phyloP scores from a whole-genome alignment of 2,113 vertebrate genomes.

The Marcusenius ussheri region DNA sequence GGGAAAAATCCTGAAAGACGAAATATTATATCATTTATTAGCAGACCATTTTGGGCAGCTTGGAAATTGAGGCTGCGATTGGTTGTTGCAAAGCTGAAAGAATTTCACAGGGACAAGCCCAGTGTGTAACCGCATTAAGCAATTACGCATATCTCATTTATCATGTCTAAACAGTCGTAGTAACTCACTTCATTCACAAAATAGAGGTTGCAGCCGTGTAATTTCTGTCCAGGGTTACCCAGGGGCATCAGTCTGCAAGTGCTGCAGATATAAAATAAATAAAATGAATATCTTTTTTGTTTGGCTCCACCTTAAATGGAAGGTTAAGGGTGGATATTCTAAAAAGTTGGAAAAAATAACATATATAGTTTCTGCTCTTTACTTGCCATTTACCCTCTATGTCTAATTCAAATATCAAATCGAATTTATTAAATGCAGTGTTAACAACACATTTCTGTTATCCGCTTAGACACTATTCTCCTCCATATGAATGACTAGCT shows the following conservation, averaged over 20 bases:
- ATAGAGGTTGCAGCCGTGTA: constrained; percentile 43
- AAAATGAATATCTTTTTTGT: not conserved
- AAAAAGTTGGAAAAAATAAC: not conserved
- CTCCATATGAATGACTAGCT: not conserved
- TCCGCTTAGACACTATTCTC: not conserved
- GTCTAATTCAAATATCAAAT: not conserved
- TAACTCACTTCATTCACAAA: constrained; percentile 40
- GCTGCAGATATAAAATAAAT: not conserved
- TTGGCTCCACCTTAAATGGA: not conserved
- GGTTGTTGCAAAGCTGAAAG: not conserved
- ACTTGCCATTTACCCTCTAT: not conserved
- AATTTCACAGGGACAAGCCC: too few relatives aligned
- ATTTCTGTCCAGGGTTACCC: not conserved
- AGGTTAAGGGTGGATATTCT: not conserved
- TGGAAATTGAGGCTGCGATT: not conserved
- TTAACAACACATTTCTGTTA: not conserved
- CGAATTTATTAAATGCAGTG: not conserved
- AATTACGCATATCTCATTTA: not conserved
- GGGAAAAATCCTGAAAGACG: rapidly evolving
- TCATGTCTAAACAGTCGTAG: not conserved
- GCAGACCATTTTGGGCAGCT: not conserved
- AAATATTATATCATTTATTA: not conserved
- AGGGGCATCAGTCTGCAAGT: constrained; percentile 41
- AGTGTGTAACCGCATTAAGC: not conserved
- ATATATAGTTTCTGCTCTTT: not conserved